Conservation (phyloP, 2,888 invertebrate species). For the Calephelis perditalis region DNA sequence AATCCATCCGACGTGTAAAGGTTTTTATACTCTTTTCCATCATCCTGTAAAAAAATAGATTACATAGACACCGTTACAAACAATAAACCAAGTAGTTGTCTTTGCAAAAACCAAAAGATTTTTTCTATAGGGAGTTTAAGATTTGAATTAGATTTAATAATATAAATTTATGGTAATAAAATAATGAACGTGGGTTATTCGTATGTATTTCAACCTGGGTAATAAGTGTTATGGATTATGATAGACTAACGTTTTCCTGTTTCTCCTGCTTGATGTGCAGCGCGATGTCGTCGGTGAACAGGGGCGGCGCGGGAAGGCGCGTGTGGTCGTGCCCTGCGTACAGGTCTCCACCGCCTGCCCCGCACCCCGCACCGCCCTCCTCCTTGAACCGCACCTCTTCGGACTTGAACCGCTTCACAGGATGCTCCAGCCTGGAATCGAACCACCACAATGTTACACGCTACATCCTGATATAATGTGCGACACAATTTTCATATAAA, state of each 20-base stretch:
- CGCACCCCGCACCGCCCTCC: constrained; percentile 51
- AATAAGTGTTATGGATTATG: background rate
- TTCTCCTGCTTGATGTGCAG: constrained; percentile 81
- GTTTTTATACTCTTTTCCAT: constrained; percentile 80
- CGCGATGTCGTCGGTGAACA: constrained; percentile 31
- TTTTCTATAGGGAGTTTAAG: too few species aligned
- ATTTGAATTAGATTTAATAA: too few species aligned
- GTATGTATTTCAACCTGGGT: too few species aligned
- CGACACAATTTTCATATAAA: too few species aligned
- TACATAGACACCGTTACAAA: background rate
- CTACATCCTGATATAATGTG: too few species aligned
- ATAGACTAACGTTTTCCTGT: constrained; percentile 37
- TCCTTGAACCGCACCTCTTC: constrained; percentile 61
- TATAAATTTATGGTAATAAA: background rate
- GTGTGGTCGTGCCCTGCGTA: constrained; percentile 80
- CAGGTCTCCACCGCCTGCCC: constrained; percentile 58
- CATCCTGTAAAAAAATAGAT: constrained; percentile 51
- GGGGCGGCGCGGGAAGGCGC: constrained; percentile 64
- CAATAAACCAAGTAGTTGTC: background rate
- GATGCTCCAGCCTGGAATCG: constrained; percentile 87
- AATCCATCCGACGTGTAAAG: constrained; percentile 93
- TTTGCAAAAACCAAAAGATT: background rate
- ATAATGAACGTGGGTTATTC: too few species aligned
- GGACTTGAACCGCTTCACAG: constrained; percentile 91
- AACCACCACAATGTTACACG: too few species aligned